Percentiles rank a stretch among this genome's conserved stretches.
Evolutionary conservation across 2,797 vertebrate genomes (phyloP).

Genomic region (Cirrhinus mrigala): DNA sequence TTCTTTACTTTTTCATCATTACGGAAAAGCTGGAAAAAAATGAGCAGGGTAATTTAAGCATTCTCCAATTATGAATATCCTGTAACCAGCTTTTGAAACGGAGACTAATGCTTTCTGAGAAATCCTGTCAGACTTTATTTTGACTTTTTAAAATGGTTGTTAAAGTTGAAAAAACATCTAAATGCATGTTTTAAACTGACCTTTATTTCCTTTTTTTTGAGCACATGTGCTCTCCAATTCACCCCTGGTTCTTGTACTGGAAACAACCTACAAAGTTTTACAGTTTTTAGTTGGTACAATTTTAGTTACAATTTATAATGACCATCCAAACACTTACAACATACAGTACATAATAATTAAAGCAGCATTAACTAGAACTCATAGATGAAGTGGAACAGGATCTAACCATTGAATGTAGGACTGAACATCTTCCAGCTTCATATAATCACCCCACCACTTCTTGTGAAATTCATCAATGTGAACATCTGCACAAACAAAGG

Average conservation of each 20-base stretch:
- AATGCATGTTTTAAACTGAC: conserved; percentile 67
- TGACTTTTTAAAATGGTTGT: background rate
- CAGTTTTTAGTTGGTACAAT: background rate
- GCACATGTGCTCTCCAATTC: conserved; percentile 80
- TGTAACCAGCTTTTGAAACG: background rate
- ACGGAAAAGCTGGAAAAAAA: conserved; percentile 78
- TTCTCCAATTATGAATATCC: background rate
- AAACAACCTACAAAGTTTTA: conserved; percentile 84
- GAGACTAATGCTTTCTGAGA: background rate
- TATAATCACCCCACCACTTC: no score
- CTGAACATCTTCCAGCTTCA: conserved; percentile 88
- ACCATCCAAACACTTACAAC: background rate
- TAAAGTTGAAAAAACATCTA: background rate
- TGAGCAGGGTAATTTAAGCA: background rate
- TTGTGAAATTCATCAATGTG: conserved; percentile 80
- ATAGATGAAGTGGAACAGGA: background rate
- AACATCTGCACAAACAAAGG: conserved; percentile 72
- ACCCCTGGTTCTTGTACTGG: conserved; percentile 90
- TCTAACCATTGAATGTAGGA: conserved; percentile 93
- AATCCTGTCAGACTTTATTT: background rate
- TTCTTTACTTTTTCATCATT: conserved; percentile 64
- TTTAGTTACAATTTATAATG: no score
- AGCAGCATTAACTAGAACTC: background rate
- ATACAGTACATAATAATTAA: background rate
- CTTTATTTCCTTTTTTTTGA: conserved; percentile 84